Conservation (phyloP, 2,113 vertebrate species). For the Xyrauchen texanus region DNA sequence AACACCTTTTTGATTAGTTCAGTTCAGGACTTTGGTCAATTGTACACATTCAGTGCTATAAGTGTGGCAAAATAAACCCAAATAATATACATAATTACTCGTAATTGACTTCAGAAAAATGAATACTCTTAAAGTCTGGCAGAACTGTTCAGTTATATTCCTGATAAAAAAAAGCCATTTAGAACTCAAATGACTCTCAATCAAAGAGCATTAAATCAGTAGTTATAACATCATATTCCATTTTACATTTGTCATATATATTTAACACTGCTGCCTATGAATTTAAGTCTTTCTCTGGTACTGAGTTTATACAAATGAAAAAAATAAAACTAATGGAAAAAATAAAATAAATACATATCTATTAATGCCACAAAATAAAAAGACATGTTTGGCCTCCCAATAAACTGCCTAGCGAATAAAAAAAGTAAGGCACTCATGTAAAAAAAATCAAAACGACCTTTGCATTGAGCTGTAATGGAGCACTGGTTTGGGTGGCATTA, state of each 20-base stretch:
- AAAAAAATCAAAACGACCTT: neutral
- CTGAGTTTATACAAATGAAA: conserved; percentile 5
- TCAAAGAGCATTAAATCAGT: conserved; percentile 27
- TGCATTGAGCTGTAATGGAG: neutral
- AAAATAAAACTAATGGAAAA: no score
- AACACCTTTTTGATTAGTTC: neutral
- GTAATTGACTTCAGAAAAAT: neutral
- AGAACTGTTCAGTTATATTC: neutral
- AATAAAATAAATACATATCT: no score
- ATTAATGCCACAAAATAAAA: conserved; percentile 15
- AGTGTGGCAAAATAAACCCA: neutral
- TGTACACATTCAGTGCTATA: conserved; percentile 37
- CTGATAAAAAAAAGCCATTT: neutral
- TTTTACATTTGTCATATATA: neutral
- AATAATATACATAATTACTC: neutral
- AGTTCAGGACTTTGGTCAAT: neutral
- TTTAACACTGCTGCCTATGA: neutral
- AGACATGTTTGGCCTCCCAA: conserved; percentile 6
- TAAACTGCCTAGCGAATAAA: neutral
- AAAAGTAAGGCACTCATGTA: conserved; percentile 24
- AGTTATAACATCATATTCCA: conserved; percentile 14
- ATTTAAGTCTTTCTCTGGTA: conserved; percentile 8
- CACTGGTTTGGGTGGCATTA: neutral
- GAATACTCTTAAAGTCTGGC: neutral
- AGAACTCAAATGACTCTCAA: neutral